Conservation (phyloP, 1,140 invertebrate species). For the Steinernema khuongi region DNA sequence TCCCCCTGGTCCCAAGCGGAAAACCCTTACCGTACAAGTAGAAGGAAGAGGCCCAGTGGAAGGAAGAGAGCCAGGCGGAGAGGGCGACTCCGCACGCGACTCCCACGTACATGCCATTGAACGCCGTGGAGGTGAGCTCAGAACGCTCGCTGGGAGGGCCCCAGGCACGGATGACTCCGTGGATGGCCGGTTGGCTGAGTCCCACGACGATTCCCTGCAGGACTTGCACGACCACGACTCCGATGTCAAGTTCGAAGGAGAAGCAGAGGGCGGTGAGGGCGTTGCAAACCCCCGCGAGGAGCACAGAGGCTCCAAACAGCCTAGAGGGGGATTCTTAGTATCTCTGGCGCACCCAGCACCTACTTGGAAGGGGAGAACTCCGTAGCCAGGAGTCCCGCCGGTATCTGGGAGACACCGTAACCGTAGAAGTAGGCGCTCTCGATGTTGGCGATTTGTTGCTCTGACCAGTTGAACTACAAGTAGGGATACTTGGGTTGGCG, state of each 20-base stretch:
- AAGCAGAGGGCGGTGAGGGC: conserved; percentile 62
- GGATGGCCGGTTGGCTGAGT: conserved; percentile 94
- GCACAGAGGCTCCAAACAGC: conserved; percentile 69
- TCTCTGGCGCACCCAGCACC: neutral
- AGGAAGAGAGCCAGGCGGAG: conserved; percentile 44
- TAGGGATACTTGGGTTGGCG: neutral
- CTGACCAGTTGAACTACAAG: conserved; percentile 73
- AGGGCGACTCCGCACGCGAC: conserved; percentile 85
- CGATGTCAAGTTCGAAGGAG: conserved; percentile 66
- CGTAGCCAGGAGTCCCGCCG: conserved; percentile 90
- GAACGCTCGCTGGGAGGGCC: conserved; percentile 92
- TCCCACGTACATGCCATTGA: conserved; percentile 82
- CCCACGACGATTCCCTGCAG: conserved; percentile 85
- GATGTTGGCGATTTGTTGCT: conserved; percentile 72
- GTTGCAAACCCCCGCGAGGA: conserved; percentile 67
- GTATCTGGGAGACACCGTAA: conserved; percentile 92
- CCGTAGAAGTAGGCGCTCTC: conserved; percentile 98
- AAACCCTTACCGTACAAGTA: conserved; percentile 81
- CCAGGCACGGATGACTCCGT: conserved; percentile 97
- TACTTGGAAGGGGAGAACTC: conserved; percentile 86
- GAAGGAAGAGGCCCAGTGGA: conserved; percentile 87
- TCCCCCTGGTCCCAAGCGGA: neutral
- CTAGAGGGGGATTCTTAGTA: neutral
- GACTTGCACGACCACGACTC: conserved; percentile 74
- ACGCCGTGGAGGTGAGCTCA: conserved; percentile 81